A percentile compares a stretch with the other conserved stretches of the same genome.
Evolutionary conservation across 2,888 invertebrate species (phyloP).

Genomic region (Podabrus alpinus): DNA sequence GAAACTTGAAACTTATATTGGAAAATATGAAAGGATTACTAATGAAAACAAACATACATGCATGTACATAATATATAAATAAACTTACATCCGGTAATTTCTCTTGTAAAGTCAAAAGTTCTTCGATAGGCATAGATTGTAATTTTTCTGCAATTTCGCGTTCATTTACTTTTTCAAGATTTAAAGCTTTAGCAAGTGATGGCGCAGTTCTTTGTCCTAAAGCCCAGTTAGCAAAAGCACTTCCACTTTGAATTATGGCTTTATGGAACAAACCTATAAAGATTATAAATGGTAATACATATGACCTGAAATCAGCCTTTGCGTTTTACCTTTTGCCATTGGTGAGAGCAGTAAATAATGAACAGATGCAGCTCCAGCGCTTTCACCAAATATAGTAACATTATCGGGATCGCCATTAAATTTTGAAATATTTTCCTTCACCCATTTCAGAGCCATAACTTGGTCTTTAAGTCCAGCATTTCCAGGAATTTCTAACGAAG

Average conservation of each 20-base stretch:
- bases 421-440: conserved; percentile 52
- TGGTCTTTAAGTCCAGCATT: conserved; percentile 58
- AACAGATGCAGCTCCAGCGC: conserved; percentile 55
- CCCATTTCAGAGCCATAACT: conserved; percentile 55
- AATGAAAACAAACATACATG: no score
- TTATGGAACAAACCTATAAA: conserved; percentile 45
- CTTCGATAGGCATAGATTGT: conserved; percentile 29
- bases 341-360: conserved; percentile 56
- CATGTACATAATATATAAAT: background rate
- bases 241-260: conserved; percentile 50
- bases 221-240: conserved; percentile 45
- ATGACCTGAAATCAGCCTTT: background rate
- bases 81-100: conserved; percentile 30
- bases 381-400: conserved; percentile 57
- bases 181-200: conserved; percentile 35
- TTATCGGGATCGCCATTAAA: conserved; percentile 56
- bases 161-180: conserved; percentile 38
- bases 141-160: conserved; percentile 50
- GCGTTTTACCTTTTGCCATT: conserved; percentile 44
- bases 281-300: background rate
- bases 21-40: no score
- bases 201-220: conserved; percentile 44
- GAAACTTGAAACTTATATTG: no score
- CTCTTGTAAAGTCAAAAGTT: conserved; percentile 26
- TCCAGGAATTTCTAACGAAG: conserved; percentile 53